Percentiles rank a stretch among this genome's conserved stretches.
Evolutionary conservation across 2,888 invertebrate genomes (phyloP).

Genomic region (Gasteruption jaculator): DNA sequence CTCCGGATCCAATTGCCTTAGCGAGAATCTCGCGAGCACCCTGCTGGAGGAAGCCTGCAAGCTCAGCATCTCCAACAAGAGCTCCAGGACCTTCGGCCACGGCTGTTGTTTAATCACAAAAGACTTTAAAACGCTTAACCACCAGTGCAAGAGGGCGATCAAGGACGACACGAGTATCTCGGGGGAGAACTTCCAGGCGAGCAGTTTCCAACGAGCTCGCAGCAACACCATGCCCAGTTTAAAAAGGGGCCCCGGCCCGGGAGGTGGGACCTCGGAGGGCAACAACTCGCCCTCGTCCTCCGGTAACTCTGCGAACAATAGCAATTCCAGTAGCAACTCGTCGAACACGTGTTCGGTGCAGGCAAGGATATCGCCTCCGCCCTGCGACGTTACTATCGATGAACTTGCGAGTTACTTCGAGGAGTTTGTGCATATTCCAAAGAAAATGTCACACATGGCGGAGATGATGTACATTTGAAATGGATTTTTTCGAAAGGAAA

Average conservation of each 20-base stretch:
- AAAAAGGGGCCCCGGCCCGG: conserved; percentile 43
- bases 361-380: conserved; percentile 64
- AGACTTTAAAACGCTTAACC: conserved; percentile 42
- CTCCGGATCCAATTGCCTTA: conserved; percentile 29
- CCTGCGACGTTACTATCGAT: conserved; percentile 86
- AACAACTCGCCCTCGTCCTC: background rate
- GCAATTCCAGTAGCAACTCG: too few relatives aligned
- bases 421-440: conserved; percentile 92
- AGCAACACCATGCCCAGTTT: conserved; percentile 49
- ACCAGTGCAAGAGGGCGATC: conserved; percentile 31
- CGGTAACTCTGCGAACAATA: conserved; percentile 19
- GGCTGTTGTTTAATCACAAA: conserved; percentile 42
- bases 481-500: conserved; percentile 20
- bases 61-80: conserved; percentile 36
- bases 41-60: conserved; percentile 39
- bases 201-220: conserved; percentile 44
- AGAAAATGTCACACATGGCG: conserved; percentile 97
- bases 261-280: conserved; percentile 31
- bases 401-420: conserved; percentile 95
- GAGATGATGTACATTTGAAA: conserved; percentile 97
- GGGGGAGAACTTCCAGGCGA: conserved; percentile 34
- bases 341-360: conserved; percentile 72
- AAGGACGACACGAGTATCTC: conserved; percentile 44
- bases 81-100: conserved; percentile 38
- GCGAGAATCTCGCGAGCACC: conserved; percentile 32